Conservation (phyloP, 1,140 invertebrate genomes). For the Drosophila varians region DNA sequence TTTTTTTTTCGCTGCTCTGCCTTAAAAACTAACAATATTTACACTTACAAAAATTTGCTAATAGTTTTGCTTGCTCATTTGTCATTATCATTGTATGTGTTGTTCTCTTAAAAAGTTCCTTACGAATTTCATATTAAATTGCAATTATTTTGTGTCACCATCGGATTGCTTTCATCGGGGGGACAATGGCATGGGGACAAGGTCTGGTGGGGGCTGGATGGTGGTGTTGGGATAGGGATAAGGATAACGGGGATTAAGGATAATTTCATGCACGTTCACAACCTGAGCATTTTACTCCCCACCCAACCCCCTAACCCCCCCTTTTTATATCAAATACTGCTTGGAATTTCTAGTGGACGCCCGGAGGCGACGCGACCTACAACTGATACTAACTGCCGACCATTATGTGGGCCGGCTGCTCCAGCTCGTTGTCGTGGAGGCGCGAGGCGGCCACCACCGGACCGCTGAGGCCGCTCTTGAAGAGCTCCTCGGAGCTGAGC, state of each 20-base stretch:
- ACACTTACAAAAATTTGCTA: constrained; percentile 79
- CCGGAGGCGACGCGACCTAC: constrained; percentile 58
- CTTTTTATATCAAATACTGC: constrained; percentile 61
- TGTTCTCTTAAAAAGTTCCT: constrained; percentile 11
- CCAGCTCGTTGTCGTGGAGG: constrained; percentile 78
- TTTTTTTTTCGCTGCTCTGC: constrained; percentile 53
- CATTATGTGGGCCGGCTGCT: constrained; percentile 83
- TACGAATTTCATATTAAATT: constrained; percentile 46
- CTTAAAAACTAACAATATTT: constrained; percentile 65
- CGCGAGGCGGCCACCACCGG: constrained; percentile 53
- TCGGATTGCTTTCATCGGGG: constrained; percentile 44
- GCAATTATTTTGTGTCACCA: constrained; percentile 49
- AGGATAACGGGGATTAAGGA: constrained; percentile 24
- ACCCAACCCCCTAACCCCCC: background rate
- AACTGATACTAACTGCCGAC: constrained; percentile 83
- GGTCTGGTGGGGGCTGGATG: background rate
- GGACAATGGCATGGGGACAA: constrained; percentile 9
- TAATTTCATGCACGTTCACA: constrained; percentile 65
- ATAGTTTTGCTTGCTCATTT: constrained; percentile 66
- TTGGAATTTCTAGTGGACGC: constrained; percentile 60
- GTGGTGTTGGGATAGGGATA: background rate
- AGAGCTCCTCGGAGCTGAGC: constrained; percentile 88
- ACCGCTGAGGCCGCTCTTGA: constrained; percentile 83
- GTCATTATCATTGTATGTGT: constrained; percentile 36
- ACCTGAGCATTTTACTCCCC: constrained; percentile 67